phyloP scores from a whole-genome alignment of 1,140 invertebrate species.

The Drosophila hydei region DNA sequence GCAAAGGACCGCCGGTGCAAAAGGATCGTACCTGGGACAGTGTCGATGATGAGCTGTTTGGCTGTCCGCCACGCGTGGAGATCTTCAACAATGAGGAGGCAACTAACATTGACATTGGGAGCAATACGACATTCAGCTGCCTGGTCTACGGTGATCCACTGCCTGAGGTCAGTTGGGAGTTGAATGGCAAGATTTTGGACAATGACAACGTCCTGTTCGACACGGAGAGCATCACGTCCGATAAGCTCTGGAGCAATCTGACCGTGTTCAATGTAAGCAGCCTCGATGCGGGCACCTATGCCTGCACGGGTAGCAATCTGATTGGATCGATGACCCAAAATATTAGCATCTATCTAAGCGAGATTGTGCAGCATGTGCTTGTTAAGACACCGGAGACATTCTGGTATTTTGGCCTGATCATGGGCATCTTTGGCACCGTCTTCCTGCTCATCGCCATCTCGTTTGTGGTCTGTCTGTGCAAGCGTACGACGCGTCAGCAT shows the following conservation, averaged over 20 bases:
- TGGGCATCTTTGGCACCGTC: slow-evolving; percentile 83
- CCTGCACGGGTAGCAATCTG: slow-evolving; percentile 90
- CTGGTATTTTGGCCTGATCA: slow-evolving; percentile 83
- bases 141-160: slow-evolving; percentile 92
- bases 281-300: slow-evolving; percentile 91
- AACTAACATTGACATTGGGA: slow-evolving; percentile 89
- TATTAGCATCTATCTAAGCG: slow-evolving; percentile 89
- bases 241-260: slow-evolving; percentile 88
- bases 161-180: slow-evolving; percentile 92
- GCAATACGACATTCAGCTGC: slow-evolving; percentile 92
- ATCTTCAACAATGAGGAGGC: slow-evolving; percentile 86
- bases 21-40: slow-evolving; percentile 88
- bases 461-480: slow-evolving; percentile 85
- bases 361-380: slow-evolving; percentile 86
- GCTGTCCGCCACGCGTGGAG: slow-evolving; percentile 89
- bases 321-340: slow-evolving; percentile 89
- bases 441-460: slow-evolving; percentile 76
- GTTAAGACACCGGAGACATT: slow-evolving; percentile 83
- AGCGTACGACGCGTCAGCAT: slow-evolving; percentile 83
- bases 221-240: slow-evolving; percentile 71
- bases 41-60: slow-evolving; percentile 88
- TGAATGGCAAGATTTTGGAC: slow-evolving; percentile 88
- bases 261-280: slow-evolving; percentile 90
- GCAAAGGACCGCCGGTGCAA: slow-evolving; percentile 86
- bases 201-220: slow-evolving; percentile 84